Evolutionary conservation across 2,888 invertebrate species (phyloP).

Genomic region (Vanessa cardui): DNA sequence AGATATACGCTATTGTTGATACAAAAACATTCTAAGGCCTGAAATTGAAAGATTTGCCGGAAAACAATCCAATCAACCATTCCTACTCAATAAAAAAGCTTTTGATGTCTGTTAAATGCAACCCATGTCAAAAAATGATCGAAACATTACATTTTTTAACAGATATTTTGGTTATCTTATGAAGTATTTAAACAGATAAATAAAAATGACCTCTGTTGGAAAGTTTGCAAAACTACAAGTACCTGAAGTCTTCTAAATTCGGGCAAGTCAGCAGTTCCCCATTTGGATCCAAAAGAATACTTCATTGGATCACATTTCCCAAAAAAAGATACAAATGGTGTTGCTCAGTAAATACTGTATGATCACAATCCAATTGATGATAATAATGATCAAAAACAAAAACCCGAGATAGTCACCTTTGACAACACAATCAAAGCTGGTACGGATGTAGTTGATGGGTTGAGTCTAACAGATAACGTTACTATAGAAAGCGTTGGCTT

Average conservation of each 20-base stretch:
- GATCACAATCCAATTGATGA: too few species aligned
- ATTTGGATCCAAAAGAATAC: background rate
- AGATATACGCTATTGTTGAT: too few species aligned
- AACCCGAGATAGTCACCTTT: too few species aligned
- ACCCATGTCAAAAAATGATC: background rate
- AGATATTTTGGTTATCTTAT: background rate
- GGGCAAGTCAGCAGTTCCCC: background rate
- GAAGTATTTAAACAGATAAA: background rate
- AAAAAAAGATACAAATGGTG: too few species aligned
- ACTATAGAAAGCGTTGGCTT: too few species aligned
- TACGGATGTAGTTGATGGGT: too few species aligned
- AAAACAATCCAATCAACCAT: conserved; percentile 17
- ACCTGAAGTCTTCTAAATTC: background rate
- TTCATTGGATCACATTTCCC: background rate
- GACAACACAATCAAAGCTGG: too few species aligned
- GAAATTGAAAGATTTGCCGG: conserved; percentile 27
- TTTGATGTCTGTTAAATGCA: background rate
- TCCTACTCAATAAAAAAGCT: background rate
- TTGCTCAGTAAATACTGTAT: too few species aligned
- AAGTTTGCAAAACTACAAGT: background rate
- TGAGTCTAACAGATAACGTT: too few species aligned
- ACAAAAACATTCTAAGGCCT: too few species aligned
- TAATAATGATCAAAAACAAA: too few species aligned
- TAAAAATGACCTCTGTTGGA: background rate
- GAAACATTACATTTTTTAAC: background rate